These are phyloP conservation scores for Saxidomus purpurata DNA, from an alignment of 1,140 invertebrate species.

Conservation along the genomic window DNA sequence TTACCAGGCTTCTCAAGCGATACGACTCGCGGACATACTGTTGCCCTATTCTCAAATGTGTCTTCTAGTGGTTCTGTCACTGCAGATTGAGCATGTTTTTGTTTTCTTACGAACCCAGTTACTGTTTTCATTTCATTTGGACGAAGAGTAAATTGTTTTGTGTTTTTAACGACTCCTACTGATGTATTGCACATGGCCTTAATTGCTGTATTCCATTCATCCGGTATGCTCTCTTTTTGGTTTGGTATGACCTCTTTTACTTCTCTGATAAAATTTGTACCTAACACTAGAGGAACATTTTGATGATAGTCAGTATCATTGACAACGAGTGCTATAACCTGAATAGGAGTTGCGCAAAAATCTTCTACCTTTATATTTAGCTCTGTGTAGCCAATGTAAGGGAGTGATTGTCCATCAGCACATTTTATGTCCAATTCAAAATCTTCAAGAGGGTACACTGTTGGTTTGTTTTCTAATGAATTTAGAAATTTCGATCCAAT, in stretches of 20 bases:
- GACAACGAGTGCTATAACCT: neutral
- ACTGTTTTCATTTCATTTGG: constrained; percentile 19
- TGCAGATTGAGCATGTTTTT: neutral
- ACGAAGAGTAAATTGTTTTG: neutral
- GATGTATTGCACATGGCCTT: neutral
- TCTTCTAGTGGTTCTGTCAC: constrained; percentile 17
- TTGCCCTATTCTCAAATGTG: neutral
- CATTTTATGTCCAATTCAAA: constrained; percentile 13
- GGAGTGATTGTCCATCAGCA: neutral
- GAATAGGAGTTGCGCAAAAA: neutral
- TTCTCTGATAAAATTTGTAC: constrained; percentile 4
- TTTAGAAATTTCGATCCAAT: neutral
- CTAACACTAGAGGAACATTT: neutral
- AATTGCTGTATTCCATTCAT: neutral
- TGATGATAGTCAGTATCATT: neutral
- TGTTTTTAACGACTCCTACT: constrained; percentile 14
- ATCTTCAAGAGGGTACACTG: neutral
- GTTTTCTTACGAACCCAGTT: neutral
- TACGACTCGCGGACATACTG: neutral
- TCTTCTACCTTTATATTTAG: neutral
- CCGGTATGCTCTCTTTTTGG: neutral
- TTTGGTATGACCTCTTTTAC: no score
- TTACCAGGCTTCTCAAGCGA: neutral
- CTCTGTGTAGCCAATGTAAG: neutral
- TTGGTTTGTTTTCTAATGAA: neutral